These are phyloP conservation scores for Acrobasis repandana DNA, from an alignment of 2,888 invertebrate genomes.

Conservation along the genomic window DNA sequence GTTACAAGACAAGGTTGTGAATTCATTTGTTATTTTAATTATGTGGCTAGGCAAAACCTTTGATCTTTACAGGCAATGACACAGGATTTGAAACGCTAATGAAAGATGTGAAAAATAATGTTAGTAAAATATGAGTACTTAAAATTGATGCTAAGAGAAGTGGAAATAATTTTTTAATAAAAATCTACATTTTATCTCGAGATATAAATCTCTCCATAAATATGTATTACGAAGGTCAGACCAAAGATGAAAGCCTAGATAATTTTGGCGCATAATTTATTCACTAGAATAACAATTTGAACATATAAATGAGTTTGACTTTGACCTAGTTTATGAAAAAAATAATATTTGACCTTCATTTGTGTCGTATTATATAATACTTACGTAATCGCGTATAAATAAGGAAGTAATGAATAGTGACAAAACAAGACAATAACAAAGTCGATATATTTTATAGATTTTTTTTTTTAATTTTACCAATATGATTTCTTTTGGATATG, in stretches of 20 bases:
- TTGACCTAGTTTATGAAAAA: constrained; percentile 12
- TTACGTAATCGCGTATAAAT: not conserved
- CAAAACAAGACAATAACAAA: not conserved
- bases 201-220: not conserved
- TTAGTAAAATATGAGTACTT: not conserved
- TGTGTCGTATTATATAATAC: constrained; percentile 3
- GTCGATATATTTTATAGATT: not conserved
- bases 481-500: too few relatives aligned
- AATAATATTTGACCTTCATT: not conserved
- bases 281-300: constrained; percentile 1
- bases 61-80: not conserved
- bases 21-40: constrained; percentile 18
- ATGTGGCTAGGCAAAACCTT: not conserved
- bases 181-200: too few relatives aligned
- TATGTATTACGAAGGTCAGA: constrained; percentile 5
- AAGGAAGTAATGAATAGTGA: not conserved
- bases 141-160: too few relatives aligned
- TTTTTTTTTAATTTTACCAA: not conserved
- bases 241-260: constrained; percentile 4
- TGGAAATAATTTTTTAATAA: too few relatives aligned
- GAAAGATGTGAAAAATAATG: not conserved
- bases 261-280: constrained; percentile 7
- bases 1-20: constrained; percentile 5
- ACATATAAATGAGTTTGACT: constrained; percentile 9
- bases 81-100: not conserved